Conservation (phyloP, 2,797 vertebrate genomes). For the Tenualosa ilisha region DNA sequence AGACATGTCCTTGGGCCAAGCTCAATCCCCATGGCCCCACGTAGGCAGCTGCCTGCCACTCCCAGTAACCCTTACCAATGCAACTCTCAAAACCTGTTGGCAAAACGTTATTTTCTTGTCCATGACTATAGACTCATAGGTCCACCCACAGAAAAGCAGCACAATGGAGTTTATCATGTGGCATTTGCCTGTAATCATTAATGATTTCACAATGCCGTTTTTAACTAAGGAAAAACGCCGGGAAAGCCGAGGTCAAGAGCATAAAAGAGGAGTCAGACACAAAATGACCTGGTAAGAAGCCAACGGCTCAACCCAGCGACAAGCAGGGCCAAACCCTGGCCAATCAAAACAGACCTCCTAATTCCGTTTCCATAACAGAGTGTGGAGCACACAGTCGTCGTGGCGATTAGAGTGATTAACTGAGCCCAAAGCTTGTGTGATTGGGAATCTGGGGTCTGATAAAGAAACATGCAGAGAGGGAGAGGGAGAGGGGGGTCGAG, state of each 20-base stretch:
- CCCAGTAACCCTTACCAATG: constrained; percentile 41
- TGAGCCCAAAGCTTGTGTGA: background rate
- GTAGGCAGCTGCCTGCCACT: constrained; percentile 32
- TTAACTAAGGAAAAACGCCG: background rate
- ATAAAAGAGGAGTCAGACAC: constrained; percentile 2
- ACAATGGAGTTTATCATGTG: constrained; percentile 19
- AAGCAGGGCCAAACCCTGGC: constrained; percentile 3
- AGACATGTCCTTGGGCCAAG: constrained; percentile 34
- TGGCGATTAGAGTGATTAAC: constrained; percentile 38
- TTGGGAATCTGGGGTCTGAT: constrained; percentile 6
- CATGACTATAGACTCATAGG: background rate
- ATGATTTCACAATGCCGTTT: constrained; percentile 9
- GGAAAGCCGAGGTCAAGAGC: background rate
- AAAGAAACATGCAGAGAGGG: background rate
- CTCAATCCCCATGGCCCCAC: constrained; percentile 45
- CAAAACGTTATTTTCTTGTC: background rate
- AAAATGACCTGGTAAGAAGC: constrained; percentile 19
- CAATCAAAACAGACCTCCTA: constrained; percentile 37
- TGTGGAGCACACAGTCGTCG: constrained; percentile 39
- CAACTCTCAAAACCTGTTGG: constrained; percentile 28
- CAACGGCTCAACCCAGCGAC: constrained; percentile 18
- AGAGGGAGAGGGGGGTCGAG: background rate
- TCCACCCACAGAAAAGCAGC: background rate
- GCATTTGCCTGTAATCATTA: constrained; percentile 8
- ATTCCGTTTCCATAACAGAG: constrained; percentile 46